Conservation (phyloP, 2,113 vertebrate genomes). For the Chloebia gouldiae region DNA sequence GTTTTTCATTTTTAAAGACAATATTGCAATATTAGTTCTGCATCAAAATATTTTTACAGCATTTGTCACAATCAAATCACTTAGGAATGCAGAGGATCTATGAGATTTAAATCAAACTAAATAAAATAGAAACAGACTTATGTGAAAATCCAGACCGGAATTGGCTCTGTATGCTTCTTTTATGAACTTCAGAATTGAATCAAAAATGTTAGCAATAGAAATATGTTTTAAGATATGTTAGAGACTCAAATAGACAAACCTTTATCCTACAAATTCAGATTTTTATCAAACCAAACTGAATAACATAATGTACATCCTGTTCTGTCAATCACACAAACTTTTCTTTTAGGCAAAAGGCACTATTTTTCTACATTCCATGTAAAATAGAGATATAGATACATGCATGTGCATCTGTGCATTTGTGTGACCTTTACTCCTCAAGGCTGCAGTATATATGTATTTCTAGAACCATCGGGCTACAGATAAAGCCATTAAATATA, state of each 20-base stretch:
- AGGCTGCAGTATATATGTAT: background rate
- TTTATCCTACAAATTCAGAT: background rate
- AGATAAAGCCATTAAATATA: background rate
- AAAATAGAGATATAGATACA: background rate
- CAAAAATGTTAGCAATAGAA: background rate
- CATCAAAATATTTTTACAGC: background rate
- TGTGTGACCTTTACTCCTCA: background rate
- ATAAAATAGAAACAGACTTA: background rate
- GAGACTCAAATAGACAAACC: background rate
- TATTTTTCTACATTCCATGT: background rate
- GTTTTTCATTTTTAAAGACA: background rate
- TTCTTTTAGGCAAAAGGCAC: background rate
- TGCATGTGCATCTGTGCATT: background rate
- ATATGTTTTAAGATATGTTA: background rate
- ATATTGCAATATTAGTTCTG: background rate
- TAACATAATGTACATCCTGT: background rate
- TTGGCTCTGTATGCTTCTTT: background rate
- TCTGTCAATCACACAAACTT: background rate
- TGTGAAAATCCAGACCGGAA: background rate
- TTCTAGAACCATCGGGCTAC: background rate
- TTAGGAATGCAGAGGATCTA: background rate
- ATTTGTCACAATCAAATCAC: background rate
- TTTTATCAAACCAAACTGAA: background rate
- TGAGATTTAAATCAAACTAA: background rate
- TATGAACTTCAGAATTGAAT: background rate